Base-by-base conservation (phyloP, 2,113 vertebrate genomes). In the Perca schrenkii region DNA sequence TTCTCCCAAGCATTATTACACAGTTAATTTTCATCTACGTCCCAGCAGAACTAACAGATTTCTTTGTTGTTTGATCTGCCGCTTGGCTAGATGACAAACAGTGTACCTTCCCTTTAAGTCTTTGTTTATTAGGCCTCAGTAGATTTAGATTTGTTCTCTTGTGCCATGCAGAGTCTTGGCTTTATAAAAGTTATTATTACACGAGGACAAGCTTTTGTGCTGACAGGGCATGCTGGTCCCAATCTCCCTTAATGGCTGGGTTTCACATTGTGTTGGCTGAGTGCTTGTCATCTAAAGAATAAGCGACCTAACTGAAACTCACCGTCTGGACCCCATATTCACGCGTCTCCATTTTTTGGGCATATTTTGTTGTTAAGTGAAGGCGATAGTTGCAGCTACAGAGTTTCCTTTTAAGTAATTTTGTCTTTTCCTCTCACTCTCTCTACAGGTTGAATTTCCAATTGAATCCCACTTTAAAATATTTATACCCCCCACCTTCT, bases 401-500 rank as follows among this genome's bases (percentile, higher is more conserved):
- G 31, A 1, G 6, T 75, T 77, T 66, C 16, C 6, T 61, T 60
- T 72, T 19, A 79, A 78, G 50, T 72, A 14, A 67, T 69, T 36
- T 6, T 67, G 40, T 79, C 65, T 77, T 52, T 16, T 12, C 2
- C 36, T 66, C 31, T 77, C 58, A 13, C n/a, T 80, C 16, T 77
- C 40, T 83, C 83, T 74, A 50, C 93, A 99, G 98, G 88, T 94
- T 99, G 92, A 98, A 97, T 11, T 99, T 97, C 94, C 97, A 97
- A 69, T 86, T 95, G 65, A 98, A 97, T 94, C 98, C 98, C 71
- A 97, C 96, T 77, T 94, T 99, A 92, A 99, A 97, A 87, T 99
- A 99, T 92, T 95, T 98, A 92, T 99, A 99, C 88, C 98, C 98
- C 31, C 98, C 98, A 16, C 98, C 97, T 85, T 98, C 98, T 50